phyloP scores from a whole-genome alignment of 2,797 vertebrate species.

The Galagoides demidoff region DNA sequence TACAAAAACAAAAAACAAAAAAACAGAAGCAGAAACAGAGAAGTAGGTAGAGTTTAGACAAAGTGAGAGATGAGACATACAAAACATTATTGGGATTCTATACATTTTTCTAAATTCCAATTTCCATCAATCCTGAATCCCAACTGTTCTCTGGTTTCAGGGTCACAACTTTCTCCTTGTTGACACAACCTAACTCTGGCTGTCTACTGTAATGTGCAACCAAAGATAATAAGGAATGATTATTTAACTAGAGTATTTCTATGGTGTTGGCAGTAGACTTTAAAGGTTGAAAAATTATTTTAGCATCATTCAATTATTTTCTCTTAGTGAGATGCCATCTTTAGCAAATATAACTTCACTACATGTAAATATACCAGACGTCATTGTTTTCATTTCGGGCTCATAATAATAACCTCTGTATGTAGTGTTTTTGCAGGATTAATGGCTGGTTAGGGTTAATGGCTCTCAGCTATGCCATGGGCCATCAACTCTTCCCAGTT shows the following conservation, averaged over 20 bases:
- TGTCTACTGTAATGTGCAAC: slow-evolving; percentile 23
- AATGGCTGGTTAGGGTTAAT: slow-evolving; percentile 83
- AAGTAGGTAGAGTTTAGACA: not conserved
- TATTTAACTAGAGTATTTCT: slow-evolving; percentile 47
- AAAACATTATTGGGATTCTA: not conserved
- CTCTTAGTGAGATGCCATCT: slow-evolving; percentile 30
- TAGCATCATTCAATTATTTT: slow-evolving; percentile 58
- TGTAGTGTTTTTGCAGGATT: slow-evolving; percentile 79
- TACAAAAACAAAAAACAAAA: not conserved
- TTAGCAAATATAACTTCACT: slow-evolving; percentile 59
- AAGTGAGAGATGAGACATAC: not conserved
- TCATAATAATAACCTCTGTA: slow-evolving; percentile 71
- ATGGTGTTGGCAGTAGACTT: not conserved
- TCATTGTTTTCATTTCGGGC: slow-evolving; percentile 73
- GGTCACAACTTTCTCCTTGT: not conserved
- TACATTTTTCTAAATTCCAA: not conserved
- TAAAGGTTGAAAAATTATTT: slow-evolving; percentile 52
- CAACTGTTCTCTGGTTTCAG: not conserved
- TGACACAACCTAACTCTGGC: not conserved
- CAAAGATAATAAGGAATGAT: not conserved
- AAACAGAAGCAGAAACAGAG: not conserved
- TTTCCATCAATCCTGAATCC: not conserved
- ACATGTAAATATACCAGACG: slow-evolving; percentile 53
- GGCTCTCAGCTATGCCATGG: slow-evolving; percentile 78
- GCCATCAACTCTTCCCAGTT: slow-evolving; percentile 80